A percentile compares a stretch with the other conserved stretches of the same genome.
phyloP scores from a whole-genome alignment of 2,888 invertebrate genomes.

The Andrena bicolor region DNA sequence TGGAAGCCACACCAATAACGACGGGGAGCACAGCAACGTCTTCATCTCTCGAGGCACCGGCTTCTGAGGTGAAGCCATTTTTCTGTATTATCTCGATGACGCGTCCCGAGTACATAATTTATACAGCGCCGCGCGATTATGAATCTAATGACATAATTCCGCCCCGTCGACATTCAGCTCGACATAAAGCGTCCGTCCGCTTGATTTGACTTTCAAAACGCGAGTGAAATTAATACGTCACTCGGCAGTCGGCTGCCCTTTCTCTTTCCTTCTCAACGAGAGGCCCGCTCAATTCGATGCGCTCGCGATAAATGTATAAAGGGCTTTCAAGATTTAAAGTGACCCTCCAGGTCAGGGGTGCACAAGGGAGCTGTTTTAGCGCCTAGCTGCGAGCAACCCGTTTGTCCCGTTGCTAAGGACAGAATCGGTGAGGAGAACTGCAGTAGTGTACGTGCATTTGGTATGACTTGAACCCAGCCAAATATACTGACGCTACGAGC shows the following conservation, averaged over 20 bases:
- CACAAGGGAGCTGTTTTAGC: too few relatives aligned
- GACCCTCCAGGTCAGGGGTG: background rate
- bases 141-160: conserved; percentile 79
- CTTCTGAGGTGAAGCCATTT: conserved; percentile 79
- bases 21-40: conserved; percentile 75
- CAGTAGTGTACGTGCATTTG: too few relatives aligned
- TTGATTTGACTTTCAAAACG: conserved; percentile 31
- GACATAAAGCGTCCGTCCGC: conserved; percentile 15
- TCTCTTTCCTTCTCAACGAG: background rate
- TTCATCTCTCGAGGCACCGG: conserved; percentile 70
- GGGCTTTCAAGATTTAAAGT: background rate
- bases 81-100: conserved; percentile 81
- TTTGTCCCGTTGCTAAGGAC: too few relatives aligned
- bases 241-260: background rate
- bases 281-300: too few relatives aligned
- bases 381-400: too few relatives aligned
- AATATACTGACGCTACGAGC: too few relatives aligned
- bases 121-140: conserved; percentile 71
- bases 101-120: conserved; percentile 77
- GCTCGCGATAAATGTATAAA: background rate
- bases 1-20: conserved; percentile 58
- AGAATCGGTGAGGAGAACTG: too few relatives aligned
- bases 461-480: too few relatives aligned
- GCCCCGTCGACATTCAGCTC: conserved; percentile 26
- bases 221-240: conserved; percentile 30